phyloP scores from a whole-genome alignment of 2,113 vertebrate species.

The Xenopus borealis region DNA sequence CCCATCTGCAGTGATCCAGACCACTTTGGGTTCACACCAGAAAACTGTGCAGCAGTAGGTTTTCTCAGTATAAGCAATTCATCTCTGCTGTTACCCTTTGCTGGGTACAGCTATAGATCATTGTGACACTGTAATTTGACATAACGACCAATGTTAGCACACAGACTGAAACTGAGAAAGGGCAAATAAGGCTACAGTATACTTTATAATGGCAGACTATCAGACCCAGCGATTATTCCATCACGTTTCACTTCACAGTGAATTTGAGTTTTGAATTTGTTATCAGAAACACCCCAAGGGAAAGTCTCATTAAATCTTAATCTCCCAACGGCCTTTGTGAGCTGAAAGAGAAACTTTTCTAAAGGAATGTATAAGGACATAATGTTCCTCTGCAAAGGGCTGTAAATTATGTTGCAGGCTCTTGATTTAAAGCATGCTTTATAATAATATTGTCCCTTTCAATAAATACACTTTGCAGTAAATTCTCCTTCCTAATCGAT shows the following conservation, averaged over 20 bases:
- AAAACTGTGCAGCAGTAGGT: no score
- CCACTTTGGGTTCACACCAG: no score
- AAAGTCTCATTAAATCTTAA: constrained; percentile 17
- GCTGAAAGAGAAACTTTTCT: background rate
- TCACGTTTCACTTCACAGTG: background rate
- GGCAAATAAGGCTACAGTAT: background rate
- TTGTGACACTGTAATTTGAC: background rate
- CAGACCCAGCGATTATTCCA: background rate
- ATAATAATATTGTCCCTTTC: no score
- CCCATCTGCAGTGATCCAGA: no score
- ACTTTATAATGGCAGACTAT: background rate
- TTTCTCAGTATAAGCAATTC: background rate
- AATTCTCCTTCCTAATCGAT: no score
- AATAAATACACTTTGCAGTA: no score
- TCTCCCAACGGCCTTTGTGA: background rate
- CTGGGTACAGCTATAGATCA: background rate
- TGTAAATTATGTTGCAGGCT: background rate
- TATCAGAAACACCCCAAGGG: constrained; percentile 1
- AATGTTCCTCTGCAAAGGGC: background rate
- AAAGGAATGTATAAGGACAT: background rate
- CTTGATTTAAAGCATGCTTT: no score
- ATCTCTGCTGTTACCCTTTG: background rate
- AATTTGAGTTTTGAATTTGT: background rate
- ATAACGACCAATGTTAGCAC: background rate
- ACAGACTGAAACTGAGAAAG: background rate